Conservation (phyloP, 2,797 vertebrate species). For the Benthosema pterotum region DNA sequence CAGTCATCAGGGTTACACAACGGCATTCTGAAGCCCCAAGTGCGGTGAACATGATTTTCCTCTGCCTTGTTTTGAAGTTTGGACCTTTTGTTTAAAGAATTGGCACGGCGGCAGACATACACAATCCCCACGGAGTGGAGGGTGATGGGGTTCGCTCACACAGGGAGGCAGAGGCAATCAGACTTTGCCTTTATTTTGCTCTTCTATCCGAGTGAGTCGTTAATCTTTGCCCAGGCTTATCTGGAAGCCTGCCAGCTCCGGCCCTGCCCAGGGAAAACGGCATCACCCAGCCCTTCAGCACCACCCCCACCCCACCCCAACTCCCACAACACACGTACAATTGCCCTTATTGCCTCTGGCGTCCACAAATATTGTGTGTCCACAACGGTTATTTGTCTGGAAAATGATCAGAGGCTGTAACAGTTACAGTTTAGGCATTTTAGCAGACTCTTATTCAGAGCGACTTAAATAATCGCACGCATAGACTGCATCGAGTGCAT, state of each 20-base stretch:
- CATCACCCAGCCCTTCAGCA: conserved; percentile 42
- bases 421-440: too few relatives aligned
- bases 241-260: conserved; percentile 63
- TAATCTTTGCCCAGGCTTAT: conserved; percentile 79
- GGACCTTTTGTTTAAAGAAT: conserved; percentile 39
- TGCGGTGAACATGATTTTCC: conserved; percentile 25
- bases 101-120: conserved; percentile 57
- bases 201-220: conserved; percentile 68
- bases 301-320: conserved; percentile 31
- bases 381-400: too few relatives aligned
- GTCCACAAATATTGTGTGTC: too few relatives aligned
- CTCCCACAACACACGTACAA: conserved; percentile 6
- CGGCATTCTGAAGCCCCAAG: too few relatives aligned
- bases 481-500: too few relatives aligned
- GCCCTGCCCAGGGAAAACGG: conserved; percentile 63
- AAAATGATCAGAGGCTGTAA: too few relatives aligned
- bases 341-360: conserved; percentile 31
- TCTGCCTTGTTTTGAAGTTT: conserved; percentile 9
- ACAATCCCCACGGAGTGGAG: conserved; percentile 43
- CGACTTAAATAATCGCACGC: too few relatives aligned
- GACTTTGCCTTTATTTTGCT: conserved; percentile 65
- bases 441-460: too few relatives aligned
- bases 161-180: conserved; percentile 60
- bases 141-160: conserved; percentile 40
- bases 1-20: too few relatives aligned